phyloP scores from a whole-genome alignment of 2,113 vertebrate genomes.

The Varanus salvator region DNA sequence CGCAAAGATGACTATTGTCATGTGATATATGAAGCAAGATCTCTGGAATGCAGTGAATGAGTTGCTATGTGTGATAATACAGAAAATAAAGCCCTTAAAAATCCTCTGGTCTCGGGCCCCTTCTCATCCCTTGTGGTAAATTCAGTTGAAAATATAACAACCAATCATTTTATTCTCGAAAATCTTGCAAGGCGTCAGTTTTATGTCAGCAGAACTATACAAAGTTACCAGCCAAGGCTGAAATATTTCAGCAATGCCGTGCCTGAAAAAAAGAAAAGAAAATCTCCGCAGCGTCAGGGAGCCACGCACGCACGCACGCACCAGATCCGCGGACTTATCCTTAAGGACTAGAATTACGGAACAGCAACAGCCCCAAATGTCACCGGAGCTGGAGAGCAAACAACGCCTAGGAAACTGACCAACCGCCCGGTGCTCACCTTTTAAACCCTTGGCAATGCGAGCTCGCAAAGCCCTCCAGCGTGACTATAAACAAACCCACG shows the following conservation, averaged over 20 bases:
- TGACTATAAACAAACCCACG: background rate
- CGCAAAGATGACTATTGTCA: background rate
- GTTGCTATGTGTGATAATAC: background rate
- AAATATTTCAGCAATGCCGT: constrained; percentile 49
- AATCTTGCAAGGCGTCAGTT: background rate
- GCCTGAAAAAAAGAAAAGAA: background rate
- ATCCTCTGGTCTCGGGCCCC: background rate
- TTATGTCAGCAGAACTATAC: constrained; percentile 13
- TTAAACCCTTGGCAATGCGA: background rate
- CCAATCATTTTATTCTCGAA: constrained; percentile 14
- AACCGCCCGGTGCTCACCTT: background rate
- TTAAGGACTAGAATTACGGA: background rate
- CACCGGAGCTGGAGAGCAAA: background rate
- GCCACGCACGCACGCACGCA: background rate
- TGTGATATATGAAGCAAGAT: background rate
- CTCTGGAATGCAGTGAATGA: no score
- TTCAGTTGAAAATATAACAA: background rate
- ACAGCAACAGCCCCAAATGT: constrained; percentile 4
- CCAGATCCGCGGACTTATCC: background rate
- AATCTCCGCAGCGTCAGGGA: constrained; percentile 10
- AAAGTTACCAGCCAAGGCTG: constrained; percentile 17
- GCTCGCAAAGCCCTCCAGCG: background rate
- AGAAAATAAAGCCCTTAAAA: background rate
- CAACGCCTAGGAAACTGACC: background rate
- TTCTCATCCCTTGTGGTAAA: background rate